phyloP scores from a whole-genome alignment of 2,888 invertebrate species.

The Cynaeus angustus region DNA sequence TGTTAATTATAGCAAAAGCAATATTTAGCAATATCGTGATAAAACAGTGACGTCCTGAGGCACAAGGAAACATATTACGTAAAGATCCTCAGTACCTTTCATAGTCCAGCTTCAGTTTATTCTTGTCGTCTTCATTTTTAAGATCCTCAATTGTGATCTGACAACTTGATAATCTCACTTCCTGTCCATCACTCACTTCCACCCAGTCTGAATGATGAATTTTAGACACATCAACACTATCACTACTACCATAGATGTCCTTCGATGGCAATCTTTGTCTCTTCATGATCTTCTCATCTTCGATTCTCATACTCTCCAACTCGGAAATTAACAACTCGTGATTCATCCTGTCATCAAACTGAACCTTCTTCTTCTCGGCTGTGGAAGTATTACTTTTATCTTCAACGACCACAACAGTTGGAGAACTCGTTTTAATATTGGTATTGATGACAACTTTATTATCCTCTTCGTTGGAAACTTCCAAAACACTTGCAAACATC shows the following conservation, averaged over 20 bases:
- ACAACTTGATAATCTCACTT: slow-evolving; percentile 75
- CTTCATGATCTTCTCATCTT: slow-evolving; percentile 65
- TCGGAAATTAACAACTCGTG: slow-evolving; percentile 83
- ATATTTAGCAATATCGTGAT: slow-evolving; percentile 43
- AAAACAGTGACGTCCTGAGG: slow-evolving; percentile 35
- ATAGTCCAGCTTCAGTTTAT: slow-evolving; percentile 46
- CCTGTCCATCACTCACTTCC: slow-evolving; percentile 74
- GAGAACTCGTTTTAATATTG: slow-evolving; percentile 12
- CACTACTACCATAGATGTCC: slow-evolving; percentile 60
- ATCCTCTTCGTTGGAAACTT: slow-evolving; percentile 58
- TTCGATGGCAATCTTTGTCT: slow-evolving; percentile 66
- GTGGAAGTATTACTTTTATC: slow-evolving; percentile 46
- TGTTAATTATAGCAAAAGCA: slow-evolving; percentile 38
- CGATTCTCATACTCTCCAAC: slow-evolving; percentile 77
- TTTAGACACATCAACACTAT: slow-evolving; percentile 55
- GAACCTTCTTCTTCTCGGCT: slow-evolving; percentile 60
- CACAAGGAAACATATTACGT: slow-evolving; percentile 28
- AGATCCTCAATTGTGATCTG: slow-evolving; percentile 75
- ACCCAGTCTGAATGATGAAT: slow-evolving; percentile 74
- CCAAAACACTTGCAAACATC: slow-evolving; percentile 69
- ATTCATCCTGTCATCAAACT: slow-evolving; percentile 71
- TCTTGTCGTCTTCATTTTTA: slow-evolving; percentile 74
- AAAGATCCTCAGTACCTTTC: slow-evolving; percentile 46
- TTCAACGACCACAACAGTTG: slow-evolving; percentile 52
- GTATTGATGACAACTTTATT: slow-evolving; percentile 50